Conservation (phyloP, 1,140 invertebrate species). For the Drosophila sechellia region DNA sequence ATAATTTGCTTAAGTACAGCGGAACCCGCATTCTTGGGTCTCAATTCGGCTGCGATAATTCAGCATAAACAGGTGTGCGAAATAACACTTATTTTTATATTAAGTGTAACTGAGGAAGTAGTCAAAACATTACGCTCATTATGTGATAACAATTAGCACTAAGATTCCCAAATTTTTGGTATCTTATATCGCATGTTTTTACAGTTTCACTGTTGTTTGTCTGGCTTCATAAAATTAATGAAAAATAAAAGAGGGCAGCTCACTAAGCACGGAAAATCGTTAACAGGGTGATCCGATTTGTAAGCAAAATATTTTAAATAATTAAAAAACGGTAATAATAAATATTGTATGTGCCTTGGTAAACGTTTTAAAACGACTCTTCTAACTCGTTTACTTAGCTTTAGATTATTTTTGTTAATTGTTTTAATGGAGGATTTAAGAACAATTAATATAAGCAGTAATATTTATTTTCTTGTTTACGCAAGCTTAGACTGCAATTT, state of each 20-base stretch:
- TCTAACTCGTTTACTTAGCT: too few species aligned
- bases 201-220: conserved; percentile 12
- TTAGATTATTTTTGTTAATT: not conserved
- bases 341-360: too few species aligned
- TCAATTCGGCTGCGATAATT: not conserved
- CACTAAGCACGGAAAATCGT: conserved; percentile 1
- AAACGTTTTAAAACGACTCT: too few species aligned
- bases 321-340: not conserved
- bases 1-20: conserved; percentile 34
- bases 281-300: not conserved
- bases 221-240: conserved; percentile 14
- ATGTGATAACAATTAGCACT: conserved; percentile 1
- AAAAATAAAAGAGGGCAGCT: conserved; percentile 2
- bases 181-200: conserved; percentile 22
- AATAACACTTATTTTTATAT: conserved; percentile 10
- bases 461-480: not conserved
- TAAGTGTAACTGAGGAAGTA: conserved; percentile 13
- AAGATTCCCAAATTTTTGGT: conserved; percentile 11
- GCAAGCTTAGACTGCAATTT: not conserved
- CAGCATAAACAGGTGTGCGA: not conserved
- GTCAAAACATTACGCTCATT: not conserved
- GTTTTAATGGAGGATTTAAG: not conserved
- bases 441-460: not conserved
- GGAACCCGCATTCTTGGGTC: not conserved
- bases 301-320: not conserved